Conservation (phyloP, 2,888 invertebrate genomes). For the Isotomurus palustris region DNA sequence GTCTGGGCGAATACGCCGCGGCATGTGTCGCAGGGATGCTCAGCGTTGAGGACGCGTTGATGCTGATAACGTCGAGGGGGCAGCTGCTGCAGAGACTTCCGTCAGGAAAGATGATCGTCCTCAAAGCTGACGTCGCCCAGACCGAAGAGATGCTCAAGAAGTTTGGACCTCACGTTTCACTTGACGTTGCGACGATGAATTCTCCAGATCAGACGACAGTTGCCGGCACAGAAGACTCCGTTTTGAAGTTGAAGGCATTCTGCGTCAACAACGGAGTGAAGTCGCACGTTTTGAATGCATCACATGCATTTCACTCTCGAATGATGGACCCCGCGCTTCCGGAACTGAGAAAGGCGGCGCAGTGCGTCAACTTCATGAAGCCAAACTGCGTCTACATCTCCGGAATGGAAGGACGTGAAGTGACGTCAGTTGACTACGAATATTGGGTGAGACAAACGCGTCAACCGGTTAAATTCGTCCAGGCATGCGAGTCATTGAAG, state of each 20-base stretch:
- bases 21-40: slow-evolving; percentile 13
- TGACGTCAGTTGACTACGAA: not conserved
- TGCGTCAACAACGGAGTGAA: slow-evolving; percentile 4
- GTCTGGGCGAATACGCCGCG: slow-evolving; percentile 22
- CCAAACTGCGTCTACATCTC: slow-evolving; percentile 13
- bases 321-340: slow-evolving; percentile 12
- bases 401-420: slow-evolving; percentile 13
- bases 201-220: not conserved
- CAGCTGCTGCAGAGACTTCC: slow-evolving; percentile 11
- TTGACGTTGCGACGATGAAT: slow-evolving; percentile 4
- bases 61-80: slow-evolving; percentile 11
- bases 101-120: not conserved
- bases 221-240: slow-evolving; percentile 4
- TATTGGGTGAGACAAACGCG: slow-evolving; percentile 18
- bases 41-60: slow-evolving; percentile 15
- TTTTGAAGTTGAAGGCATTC: not conserved
- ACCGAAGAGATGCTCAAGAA: no score
- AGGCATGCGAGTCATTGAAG: slow-evolving; percentile 13
- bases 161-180: no score
- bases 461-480: slow-evolving; percentile 11
- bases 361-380: not conserved
- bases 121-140: no score
- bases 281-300: slow-evolving; percentile 6
- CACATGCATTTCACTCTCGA: slow-evolving; percentile 18
- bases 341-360: slow-evolving; percentile 1